Evolutionary conservation across 1,140 invertebrate species (phyloP).

Genomic region (Micrasema minimum): DNA sequence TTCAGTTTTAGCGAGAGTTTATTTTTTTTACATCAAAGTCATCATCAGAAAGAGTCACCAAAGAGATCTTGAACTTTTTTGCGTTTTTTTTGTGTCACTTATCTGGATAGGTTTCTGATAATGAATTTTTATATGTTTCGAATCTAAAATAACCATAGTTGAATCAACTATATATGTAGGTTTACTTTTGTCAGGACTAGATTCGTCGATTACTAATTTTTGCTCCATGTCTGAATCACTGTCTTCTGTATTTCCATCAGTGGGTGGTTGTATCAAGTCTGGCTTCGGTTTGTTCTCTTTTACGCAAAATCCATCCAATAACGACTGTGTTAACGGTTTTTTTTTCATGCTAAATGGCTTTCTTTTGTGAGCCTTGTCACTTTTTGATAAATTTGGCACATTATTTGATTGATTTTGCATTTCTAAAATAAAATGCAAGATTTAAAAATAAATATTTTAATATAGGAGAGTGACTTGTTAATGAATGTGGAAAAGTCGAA

Average conservation of each 20-base stretch:
- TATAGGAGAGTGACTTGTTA: too few species aligned
- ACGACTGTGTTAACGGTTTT: constrained; percentile 44
- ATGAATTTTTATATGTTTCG: too few species aligned
- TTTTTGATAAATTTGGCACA: constrained; percentile 49
- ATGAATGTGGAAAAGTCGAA: too few species aligned
- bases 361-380: constrained; percentile 45
- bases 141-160: too few species aligned
- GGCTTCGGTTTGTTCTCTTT: constrained; percentile 29
- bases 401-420: constrained; percentile 12
- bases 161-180: too few species aligned
- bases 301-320: constrained; percentile 44
- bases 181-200: constrained; percentile 38
- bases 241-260: constrained; percentile 28
- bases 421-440: constrained; percentile 37
- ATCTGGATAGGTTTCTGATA: too few species aligned
- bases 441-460: too few species aligned
- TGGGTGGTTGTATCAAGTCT: not conserved
- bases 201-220: constrained; percentile 47
- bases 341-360: constrained; percentile 47
- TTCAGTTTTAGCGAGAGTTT: constrained; percentile 4
- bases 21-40: constrained; percentile 46
- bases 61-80: constrained; percentile 63
- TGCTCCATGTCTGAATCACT: constrained; percentile 40
- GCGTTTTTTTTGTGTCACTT: constrained; percentile 60
- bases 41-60: constrained; percentile 63